A percentile compares a stretch with the other conserved stretches of the same genome.
Conservation (phyloP, 2,113 vertebrate genomes). For the Caranx melampygus region DNA sequence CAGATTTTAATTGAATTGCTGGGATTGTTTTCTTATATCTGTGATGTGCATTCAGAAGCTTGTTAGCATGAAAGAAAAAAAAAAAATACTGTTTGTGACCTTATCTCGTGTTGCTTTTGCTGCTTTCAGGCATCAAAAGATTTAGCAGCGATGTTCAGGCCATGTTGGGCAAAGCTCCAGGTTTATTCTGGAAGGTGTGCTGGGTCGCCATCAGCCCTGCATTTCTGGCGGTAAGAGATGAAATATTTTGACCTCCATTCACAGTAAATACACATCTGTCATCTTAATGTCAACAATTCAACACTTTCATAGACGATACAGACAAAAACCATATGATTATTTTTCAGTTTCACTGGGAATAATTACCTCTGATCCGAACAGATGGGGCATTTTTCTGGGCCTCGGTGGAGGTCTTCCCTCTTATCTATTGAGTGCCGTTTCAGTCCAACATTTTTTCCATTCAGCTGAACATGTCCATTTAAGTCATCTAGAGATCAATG, state of each 20-base stretch:
- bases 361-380: neutral
- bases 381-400: too few species aligned
- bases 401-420: too few species aligned
- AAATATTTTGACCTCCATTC: neutral
- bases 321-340: neutral
- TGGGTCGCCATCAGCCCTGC: slow-evolving; percentile 93
- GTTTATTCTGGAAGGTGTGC: slow-evolving; percentile 93
- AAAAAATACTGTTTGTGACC: neutral
- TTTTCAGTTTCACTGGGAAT: neutral
- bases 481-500: slow-evolving; percentile 20
- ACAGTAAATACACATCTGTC: neutral
- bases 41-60: neutral
- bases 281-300: neutral
- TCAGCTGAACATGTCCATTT: slow-evolving; percentile 13
- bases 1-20: neutral
- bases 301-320: neutral
- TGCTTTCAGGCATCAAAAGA: slow-evolving; percentile 87
- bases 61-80: neutral
- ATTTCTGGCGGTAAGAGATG: slow-evolving; percentile 87
- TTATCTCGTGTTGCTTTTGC: neutral
- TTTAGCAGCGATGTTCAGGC: slow-evolving; percentile 90
- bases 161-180: slow-evolving; percentile 91
- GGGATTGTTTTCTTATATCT: neutral
- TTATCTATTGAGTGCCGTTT: too few species aligned
- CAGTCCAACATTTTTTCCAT: neutral